Percentiles rank a stretch among this genome's conserved stretches.
Conservation (phyloP, 2,888 invertebrate genomes). For the Leptinotarsa tumamoca region DNA sequence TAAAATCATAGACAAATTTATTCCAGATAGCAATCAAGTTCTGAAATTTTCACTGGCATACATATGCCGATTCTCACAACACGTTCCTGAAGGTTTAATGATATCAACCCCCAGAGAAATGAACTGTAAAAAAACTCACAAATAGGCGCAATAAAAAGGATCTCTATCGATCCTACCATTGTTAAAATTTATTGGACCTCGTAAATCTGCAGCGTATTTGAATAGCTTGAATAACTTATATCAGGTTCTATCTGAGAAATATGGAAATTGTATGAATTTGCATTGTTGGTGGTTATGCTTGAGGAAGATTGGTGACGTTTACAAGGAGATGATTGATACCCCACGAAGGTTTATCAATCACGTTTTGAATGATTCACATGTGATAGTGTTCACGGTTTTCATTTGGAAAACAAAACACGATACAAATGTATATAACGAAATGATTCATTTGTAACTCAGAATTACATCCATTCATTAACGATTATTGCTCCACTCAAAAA, state of each 20-base stretch:
- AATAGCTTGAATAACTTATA: constrained; percentile 19
- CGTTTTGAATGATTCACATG: neutral
- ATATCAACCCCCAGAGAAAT: neutral
- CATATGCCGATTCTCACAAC: too few species aligned
- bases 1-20: too few species aligned
- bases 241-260: constrained; percentile 17
- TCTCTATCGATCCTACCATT: constrained; percentile 3
- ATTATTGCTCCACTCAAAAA: too few species aligned
- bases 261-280: constrained; percentile 23
- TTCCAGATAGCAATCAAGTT: too few species aligned
- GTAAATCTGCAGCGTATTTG: constrained; percentile 26
- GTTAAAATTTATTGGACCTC: constrained; percentile 27
- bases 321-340: constrained; percentile 23
- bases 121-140: neutral
- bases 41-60: too few species aligned
- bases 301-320: constrained; percentile 11
- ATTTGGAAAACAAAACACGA: neutral
- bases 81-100: neutral
- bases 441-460: too few species aligned
- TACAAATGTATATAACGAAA: neutral
- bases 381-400: neutral
- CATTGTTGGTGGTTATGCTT: constrained; percentile 20
- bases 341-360: constrained; percentile 12
- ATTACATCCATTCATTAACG: too few species aligned
- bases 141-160: constrained; percentile 13